These are phyloP conservation scores for Rhea americana DNA, from an alignment of 2,113 vertebrate species.

Conservation along the genomic window DNA sequence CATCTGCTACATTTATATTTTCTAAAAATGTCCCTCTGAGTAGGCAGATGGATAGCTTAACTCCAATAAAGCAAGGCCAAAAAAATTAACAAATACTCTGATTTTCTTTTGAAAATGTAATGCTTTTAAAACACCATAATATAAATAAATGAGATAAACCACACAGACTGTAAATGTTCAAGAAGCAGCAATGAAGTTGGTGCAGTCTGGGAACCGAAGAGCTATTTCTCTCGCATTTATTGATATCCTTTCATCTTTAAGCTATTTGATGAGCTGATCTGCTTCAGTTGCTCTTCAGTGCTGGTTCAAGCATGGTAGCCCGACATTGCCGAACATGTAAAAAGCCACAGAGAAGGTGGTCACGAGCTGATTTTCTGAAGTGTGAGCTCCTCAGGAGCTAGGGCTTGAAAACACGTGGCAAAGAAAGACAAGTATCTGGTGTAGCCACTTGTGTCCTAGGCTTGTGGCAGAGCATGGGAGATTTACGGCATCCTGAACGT, in stretches of 20 bases:
- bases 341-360: neutral
- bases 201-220: neutral
- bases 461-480: neutral
- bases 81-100: neutral
- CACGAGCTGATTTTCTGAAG: neutral
- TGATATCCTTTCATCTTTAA: neutral
- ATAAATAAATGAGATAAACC: neutral
- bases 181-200: neutral
- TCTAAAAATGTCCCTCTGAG: neutral
- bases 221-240: neutral
- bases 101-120: neutral
- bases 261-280: neutral
- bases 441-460: neutral
- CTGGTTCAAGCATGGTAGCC: neutral
- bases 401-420: neutral
- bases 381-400: neutral
- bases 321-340: neutral
- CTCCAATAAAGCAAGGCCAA: neutral
- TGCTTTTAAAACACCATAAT: neutral
- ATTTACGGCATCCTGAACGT: neutral
- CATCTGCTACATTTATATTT: conserved; percentile 12
- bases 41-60: neutral
- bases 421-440: neutral
- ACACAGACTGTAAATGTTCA: neutral
- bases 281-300: neutral